Conservation (phyloP, 2,888 invertebrate genomes). For the Thecophora atra region DNA sequence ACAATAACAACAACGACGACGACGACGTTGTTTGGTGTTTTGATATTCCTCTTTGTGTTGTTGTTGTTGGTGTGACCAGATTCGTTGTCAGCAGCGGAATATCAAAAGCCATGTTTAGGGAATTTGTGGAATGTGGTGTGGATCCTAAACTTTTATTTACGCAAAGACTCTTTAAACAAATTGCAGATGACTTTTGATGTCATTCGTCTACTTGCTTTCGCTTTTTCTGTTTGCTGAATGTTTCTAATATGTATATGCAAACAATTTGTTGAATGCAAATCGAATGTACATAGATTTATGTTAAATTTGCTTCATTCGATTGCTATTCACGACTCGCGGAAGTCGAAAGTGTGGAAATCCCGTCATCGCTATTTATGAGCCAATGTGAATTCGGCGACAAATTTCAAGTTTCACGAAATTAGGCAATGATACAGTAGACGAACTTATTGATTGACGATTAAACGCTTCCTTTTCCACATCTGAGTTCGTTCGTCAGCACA, state of each 20-base stretch:
- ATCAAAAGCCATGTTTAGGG: constrained; percentile 13
- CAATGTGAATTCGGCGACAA: too few relatives aligned
- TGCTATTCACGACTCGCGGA: too few relatives aligned
- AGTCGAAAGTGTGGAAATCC: too few relatives aligned
- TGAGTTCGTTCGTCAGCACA: too few relatives aligned
- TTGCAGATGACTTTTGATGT: too few relatives aligned
- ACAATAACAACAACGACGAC: constrained; percentile 38
- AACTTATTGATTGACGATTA: too few relatives aligned
- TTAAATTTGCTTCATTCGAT: not conserved
- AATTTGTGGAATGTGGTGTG: constrained; percentile 21
- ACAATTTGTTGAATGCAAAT: constrained; percentile 36
- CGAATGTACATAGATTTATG: constrained; percentile 31
- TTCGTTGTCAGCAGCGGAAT: not conserved
- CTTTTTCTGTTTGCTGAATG: not conserved
- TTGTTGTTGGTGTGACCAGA: not conserved
- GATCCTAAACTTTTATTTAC: constrained; percentile 28
- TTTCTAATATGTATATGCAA: not conserved
- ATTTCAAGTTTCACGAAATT: too few relatives aligned
- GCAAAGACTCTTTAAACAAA: constrained; percentile 16
- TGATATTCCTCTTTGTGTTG: not conserved
- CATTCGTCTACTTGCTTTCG: not conserved
- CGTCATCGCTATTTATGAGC: too few relatives aligned
- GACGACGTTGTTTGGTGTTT: constrained; percentile 13
- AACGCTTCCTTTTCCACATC: too few relatives aligned
- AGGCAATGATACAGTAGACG: too few relatives aligned